These are phyloP conservation scores for Aphis gossypii DNA, from an alignment of 1,140 invertebrate genomes.

Conservation along the genomic window DNA sequence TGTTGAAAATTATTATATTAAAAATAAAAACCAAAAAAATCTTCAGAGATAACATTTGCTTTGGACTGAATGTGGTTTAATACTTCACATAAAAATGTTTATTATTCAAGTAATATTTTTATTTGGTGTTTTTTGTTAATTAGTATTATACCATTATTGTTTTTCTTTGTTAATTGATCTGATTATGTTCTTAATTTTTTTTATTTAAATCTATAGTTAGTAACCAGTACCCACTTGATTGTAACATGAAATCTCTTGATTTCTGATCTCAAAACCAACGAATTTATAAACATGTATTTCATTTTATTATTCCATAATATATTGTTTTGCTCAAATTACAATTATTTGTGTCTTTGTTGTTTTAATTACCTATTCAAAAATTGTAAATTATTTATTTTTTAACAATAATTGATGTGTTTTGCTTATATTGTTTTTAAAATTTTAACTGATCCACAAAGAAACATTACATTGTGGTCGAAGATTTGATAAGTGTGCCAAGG, in stretches of 20 bases:
- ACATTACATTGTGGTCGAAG: no score
- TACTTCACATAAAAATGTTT: neutral
- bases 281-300: neutral
- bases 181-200: neutral
- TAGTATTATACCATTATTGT: neutral
- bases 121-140: neutral
- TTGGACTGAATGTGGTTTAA: neutral
- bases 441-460: neutral
- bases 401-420: neutral
- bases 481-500: no score
- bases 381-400: neutral
- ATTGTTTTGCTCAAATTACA: constrained; percentile 7
- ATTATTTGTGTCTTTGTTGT: neutral
- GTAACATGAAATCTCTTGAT: constrained; percentile 9
- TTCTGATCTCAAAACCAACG: constrained; percentile 12
- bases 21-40: neutral
- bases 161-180: neutral
- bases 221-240: neutral
- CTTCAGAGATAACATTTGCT: neutral
- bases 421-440: neutral
- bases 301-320: neutral
- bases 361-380: neutral
- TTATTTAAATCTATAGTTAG: neutral
- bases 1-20: neutral
- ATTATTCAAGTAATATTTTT: neutral